These are phyloP conservation scores for Tenodera sinensis DNA, from an alignment of 2,888 invertebrate genomes.

Conservation along the genomic window DNA sequence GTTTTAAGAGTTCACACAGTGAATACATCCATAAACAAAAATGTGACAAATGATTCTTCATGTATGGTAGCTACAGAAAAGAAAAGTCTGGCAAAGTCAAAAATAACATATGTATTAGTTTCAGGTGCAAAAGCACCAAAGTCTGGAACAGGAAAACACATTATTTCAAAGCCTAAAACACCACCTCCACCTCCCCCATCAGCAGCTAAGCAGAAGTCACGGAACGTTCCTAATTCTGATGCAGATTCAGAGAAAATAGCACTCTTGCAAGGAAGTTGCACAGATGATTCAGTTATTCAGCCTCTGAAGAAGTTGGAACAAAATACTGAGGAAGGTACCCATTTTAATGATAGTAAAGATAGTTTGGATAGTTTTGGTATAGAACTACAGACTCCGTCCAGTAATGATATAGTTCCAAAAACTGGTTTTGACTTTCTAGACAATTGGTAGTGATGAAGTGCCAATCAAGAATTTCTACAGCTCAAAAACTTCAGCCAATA, in stretches of 20 bases:
- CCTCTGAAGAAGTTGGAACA: neutral
- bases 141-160: constrained; percentile 2
- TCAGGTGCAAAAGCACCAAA: constrained; percentile 14
- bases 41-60: neutral
- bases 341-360: constrained; percentile 3
- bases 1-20: constrained; percentile 32
- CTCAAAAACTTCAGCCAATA: too few species aligned
- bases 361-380: constrained; percentile 21
- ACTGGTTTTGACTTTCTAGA: constrained; percentile 56
- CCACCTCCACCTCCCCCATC: constrained; percentile 40
- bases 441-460: constrained; percentile 47
- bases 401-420: constrained; percentile 52
- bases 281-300: neutral
- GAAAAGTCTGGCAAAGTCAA: constrained; percentile 12
- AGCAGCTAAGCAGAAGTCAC: neutral
- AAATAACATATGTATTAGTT: neutral
- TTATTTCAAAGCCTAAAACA: constrained; percentile 37
- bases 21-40: constrained; percentile 14
- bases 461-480: too few species aligned
- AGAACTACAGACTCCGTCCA: constrained; percentile 13
- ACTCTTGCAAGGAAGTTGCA: constrained; percentile 14
- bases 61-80: neutral
- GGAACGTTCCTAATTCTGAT: neutral
- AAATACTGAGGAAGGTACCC: neutral
- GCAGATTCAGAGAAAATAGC: constrained; percentile 21